A percentile compares a stretch with the other conserved stretches of the same genome.
These are phyloP conservation scores for Ips typographus DNA, from an alignment of 1,140 invertebrate genomes.

Conservation along the genomic window DNA sequence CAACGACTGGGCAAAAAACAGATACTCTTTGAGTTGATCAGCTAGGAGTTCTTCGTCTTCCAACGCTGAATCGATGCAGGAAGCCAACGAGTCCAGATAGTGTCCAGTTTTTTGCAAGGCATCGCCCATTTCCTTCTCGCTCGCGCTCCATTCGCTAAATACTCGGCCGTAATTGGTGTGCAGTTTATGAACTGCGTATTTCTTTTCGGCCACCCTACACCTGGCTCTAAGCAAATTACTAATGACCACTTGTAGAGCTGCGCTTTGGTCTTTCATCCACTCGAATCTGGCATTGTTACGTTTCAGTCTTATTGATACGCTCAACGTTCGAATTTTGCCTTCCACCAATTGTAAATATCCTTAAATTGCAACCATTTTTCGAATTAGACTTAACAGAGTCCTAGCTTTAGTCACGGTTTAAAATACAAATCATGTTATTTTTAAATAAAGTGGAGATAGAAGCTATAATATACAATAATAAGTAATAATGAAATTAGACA, in stretches of 20 bases:
- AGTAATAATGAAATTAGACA: too few species aligned
- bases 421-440: too few species aligned
- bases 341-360: slow-evolving; percentile 65
- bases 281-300: slow-evolving; percentile 76
- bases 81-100: slow-evolving; percentile 75
- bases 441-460: too few species aligned
- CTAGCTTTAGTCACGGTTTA: background rate
- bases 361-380: slow-evolving; percentile 7
- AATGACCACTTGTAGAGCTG: slow-evolving; percentile 68
- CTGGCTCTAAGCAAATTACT: slow-evolving; percentile 61
- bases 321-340: slow-evolving; percentile 74
- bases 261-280: slow-evolving; percentile 73
- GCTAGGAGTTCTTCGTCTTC: slow-evolving; percentile 82
- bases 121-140: slow-evolving; percentile 82
- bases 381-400: background rate
- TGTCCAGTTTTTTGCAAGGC: slow-evolving; percentile 69
- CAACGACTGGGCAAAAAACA: slow-evolving; percentile 73
- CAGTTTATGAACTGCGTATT: slow-evolving; percentile 78
- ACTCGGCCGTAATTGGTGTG: slow-evolving; percentile 80
- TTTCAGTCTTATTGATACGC: slow-evolving; percentile 72
- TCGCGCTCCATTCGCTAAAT: slow-evolving; percentile 84
- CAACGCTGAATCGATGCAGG: slow-evolving; percentile 71
- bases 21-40: slow-evolving; percentile 84
- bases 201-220: slow-evolving; percentile 71
- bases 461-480: too few species aligned